Conservation (phyloP, 2,113 vertebrate genomes). For the Bolborhynchus lineola region DNA sequence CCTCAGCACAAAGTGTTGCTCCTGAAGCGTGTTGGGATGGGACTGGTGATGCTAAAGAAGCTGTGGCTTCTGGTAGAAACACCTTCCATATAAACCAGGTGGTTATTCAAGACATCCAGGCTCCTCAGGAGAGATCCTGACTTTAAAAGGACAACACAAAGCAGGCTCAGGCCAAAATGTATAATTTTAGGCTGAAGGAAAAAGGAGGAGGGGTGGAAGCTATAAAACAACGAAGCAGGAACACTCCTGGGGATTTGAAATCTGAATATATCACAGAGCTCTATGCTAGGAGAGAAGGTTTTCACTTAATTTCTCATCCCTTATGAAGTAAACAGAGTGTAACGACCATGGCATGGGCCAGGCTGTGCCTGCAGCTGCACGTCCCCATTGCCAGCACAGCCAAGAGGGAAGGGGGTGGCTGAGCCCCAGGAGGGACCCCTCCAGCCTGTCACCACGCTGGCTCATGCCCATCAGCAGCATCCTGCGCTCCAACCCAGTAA, state of each 20-base stretch:
- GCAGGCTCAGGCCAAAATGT: not conserved
- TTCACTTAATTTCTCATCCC: not conserved
- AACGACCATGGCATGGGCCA: rapidly evolving
- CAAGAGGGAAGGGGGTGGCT: not conserved
- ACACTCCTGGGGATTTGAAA: not conserved
- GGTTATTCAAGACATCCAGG: not conserved
- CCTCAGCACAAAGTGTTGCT: not conserved
- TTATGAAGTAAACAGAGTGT: not conserved
- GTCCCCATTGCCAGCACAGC: not conserved
- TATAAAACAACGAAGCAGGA: not conserved
- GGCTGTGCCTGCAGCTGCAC: not conserved
- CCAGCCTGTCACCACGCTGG: not conserved
- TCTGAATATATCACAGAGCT: not conserved
- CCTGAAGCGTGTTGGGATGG: not conserved
- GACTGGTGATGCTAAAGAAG: not conserved
- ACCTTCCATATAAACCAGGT: not conserved
- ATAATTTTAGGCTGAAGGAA: not conserved
- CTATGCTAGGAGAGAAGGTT: not conserved
- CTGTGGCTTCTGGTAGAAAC: not conserved
- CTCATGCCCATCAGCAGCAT: not conserved
- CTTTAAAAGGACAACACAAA: not conserved
- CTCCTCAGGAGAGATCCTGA: not conserved
- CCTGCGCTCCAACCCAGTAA: not conserved
- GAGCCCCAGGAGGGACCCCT: not conserved
- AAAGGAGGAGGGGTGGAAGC: not conserved